Percentiles rank a stretch among this genome's conserved stretches.
Conservation (phyloP, 2,113 vertebrate species). For the Zingel zingel region DNA sequence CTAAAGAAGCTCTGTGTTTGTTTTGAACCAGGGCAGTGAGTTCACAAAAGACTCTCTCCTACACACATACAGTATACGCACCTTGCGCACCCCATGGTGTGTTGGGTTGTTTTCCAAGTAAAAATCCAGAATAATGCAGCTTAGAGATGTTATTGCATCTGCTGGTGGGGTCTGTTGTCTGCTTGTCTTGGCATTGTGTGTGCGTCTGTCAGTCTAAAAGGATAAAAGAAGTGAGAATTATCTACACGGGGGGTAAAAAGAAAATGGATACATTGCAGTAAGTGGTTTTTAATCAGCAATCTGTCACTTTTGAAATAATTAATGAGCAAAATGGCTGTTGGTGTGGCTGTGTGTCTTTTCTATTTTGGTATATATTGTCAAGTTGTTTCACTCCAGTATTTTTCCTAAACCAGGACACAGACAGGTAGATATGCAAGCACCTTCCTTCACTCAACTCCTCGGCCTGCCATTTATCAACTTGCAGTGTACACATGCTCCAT, state of each 20-base stretch:
- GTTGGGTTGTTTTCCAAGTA: conserved; percentile 56
- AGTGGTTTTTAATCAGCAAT: conserved; percentile 24
- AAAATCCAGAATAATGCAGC: conserved; percentile 44
- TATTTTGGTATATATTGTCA: neutral
- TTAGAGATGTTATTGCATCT: conserved; percentile 60
- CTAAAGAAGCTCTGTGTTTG: conserved; percentile 54
- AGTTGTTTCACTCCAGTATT: neutral
- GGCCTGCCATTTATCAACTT: conserved; percentile 66
- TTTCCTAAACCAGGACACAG: conserved; percentile 7
- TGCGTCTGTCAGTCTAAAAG: conserved; percentile 19
- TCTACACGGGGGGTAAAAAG: conserved; percentile 5
- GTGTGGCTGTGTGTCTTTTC: neutral
- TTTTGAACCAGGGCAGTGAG: conserved; percentile 50
- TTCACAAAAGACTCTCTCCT: conserved; percentile 59
- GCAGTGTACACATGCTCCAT: conserved; percentile 62
- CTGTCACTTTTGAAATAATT: conserved; percentile 28
- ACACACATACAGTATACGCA: conserved; percentile 43
- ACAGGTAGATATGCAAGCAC: conserved; percentile 32
- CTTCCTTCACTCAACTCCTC: conserved; percentile 44
- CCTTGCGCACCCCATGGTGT: conserved; percentile 62
- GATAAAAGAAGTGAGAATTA: conserved; percentile 44
- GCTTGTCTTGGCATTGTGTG: conserved; percentile 35
- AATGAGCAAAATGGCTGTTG: conserved; percentile 4
- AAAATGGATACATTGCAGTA: neutral
- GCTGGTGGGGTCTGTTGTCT: conserved; percentile 27